phyloP scores from a whole-genome alignment of 2,888 invertebrate genomes.

The Cosmorhoe ocellata region DNA sequence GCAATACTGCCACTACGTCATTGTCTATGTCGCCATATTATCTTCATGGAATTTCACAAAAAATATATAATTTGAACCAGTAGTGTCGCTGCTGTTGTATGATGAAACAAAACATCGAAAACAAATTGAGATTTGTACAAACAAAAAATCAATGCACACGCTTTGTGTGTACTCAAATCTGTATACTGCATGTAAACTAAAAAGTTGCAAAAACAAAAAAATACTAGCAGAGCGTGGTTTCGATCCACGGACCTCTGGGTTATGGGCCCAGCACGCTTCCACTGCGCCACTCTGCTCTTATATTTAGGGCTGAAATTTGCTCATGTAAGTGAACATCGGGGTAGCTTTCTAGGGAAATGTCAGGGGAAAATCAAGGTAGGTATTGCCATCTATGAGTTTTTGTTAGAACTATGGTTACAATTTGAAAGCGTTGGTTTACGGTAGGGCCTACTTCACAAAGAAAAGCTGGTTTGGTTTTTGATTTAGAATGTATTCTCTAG shows the following conservation, averaged over 20 bases:
- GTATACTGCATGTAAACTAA: too few species aligned
- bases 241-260: slow-evolving; percentile 96
- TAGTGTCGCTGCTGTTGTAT: too few species aligned
- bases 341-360: background rate
- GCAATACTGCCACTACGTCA: too few species aligned
- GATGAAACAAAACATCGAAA: too few species aligned
- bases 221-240: slow-evolving; percentile 90
- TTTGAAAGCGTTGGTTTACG: background rate
- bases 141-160: too few species aligned
- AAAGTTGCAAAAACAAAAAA: slow-evolving; percentile 36
- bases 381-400: slow-evolving; percentile 3
- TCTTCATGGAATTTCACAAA: too few species aligned
- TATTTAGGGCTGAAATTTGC: background rate
- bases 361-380: background rate
- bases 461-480: background rate
- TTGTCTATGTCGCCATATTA: too few species aligned
- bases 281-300: slow-evolving; percentile 87
- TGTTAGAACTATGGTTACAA: background rate
- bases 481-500: background rate
- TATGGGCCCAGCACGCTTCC: slow-evolving; percentile 92
- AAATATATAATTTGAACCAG: too few species aligned
- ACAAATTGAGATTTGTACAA: too few species aligned
- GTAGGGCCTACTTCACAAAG: too few species aligned
- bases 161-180: too few species aligned
- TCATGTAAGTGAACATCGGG: background rate